Base-by-base conservation (phyloP, 1,140 invertebrate genomes). In the Arion vulgaris region DNA sequence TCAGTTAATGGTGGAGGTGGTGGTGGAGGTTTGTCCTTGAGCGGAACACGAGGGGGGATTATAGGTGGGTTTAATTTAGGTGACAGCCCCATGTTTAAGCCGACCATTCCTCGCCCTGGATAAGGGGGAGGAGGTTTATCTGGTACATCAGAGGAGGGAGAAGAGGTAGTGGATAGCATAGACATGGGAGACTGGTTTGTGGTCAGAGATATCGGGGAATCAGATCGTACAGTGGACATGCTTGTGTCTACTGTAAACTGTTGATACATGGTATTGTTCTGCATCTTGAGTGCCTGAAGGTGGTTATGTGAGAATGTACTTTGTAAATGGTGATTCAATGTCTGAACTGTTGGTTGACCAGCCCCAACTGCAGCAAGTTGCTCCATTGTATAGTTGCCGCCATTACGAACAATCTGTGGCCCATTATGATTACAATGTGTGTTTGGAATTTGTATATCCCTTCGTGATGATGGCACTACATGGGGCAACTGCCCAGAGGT, bases 121-220 rank as follows among this genome's bases (percentile, higher is more conserved):
- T 91, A 91, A 9, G 91, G 91, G 34, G 91, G 91, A 34, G 91
- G 91, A 19, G 90, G 91, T 84, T 89, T 89, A 66, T 91, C 90
- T 38, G 90, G 89, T 83, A 91, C 87, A 84, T 91, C 90, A 28
- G 90, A 92, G 49, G 91, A 91, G 13, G 91, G 91, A 9, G 90
- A 90, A 28, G 91, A 92, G 41, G 85, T 88, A 0, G 89, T 90
- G 13, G 89, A 90, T 68, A 87, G 75, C 79, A 91, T 86, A 68
- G 90, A 91, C 82, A 90, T 84, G 19, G 91, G 91, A 32, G 90
- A 91, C 82, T 92, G 91, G 83, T 90, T 92, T 41, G 86, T 89
- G 41, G 86, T 83, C 49, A 89, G 80, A 32, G 88, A 90, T 32
- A 89, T 86, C n/a, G 91, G 91, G 15, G 91, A 91, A 62, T 90